These are phyloP conservation scores for Erpetoichthys calabaricus DNA, from an alignment of 2,797 vertebrate species.

Conservation along the genomic window DNA sequence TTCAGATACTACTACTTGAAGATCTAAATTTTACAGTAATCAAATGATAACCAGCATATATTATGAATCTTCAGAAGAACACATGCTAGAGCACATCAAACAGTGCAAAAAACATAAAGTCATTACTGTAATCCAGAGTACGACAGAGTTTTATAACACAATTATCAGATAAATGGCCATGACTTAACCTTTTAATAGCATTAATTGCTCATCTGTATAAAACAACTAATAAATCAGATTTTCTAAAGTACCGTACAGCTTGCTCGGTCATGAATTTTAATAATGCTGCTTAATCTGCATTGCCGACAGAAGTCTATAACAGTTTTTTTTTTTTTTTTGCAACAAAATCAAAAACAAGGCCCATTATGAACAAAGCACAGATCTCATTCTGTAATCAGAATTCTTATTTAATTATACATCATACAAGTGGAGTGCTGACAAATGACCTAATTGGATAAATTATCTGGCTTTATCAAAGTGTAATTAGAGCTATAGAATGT, in stretches of 20 bases:
- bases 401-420: slow-evolving; percentile 67
- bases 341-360: slow-evolving; percentile 25
- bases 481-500: slow-evolving; percentile 66
- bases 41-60: background rate
- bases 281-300: slow-evolving; percentile 14
- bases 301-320: slow-evolving; percentile 3
- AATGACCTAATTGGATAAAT: slow-evolving; percentile 65
- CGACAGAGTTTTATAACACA: slow-evolving; percentile 28
- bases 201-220: slow-evolving; percentile 38
- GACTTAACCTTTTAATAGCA: slow-evolving; percentile 35
- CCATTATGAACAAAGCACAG: slow-evolving; percentile 48
- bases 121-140: slow-evolving; percentile 29
- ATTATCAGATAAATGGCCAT: slow-evolving; percentile 17
- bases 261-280: slow-evolving; percentile 7
- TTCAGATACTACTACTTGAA: background rate
- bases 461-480: slow-evolving; percentile 61
- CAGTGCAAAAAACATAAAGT: slow-evolving; percentile 3
- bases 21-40: background rate
- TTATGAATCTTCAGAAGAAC: background rate
- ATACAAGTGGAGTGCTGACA: slow-evolving; percentile 46
- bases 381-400: slow-evolving; percentile 53
- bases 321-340: slow-evolving; percentile 2
- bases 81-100: slow-evolving; percentile 2
- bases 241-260: slow-evolving; percentile 8
- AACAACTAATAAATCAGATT: slow-evolving; percentile 29